A percentile compares a stretch with the other conserved stretches of the same genome.
Conservation (phyloP, 2,888 invertebrate species). For the Vesta saturnalis region DNA sequence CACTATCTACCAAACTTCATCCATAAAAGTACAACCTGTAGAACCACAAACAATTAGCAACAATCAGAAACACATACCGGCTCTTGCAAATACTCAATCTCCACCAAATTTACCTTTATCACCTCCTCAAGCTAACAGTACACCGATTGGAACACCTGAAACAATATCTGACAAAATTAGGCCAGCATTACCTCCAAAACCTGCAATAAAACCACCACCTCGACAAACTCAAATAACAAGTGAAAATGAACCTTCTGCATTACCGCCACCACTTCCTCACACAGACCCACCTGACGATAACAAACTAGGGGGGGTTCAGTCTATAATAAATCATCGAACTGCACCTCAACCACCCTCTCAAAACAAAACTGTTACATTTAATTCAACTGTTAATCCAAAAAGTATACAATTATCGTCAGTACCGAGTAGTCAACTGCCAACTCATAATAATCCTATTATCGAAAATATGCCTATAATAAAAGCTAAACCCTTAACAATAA, state of each 20-base stretch:
- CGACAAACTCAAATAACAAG: constrained; percentile 59
- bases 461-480: constrained; percentile 71
- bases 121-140: constrained; percentile 71
- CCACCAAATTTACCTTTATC: constrained; percentile 59
- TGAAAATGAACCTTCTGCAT: constrained; percentile 35
- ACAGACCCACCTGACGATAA: constrained; percentile 56
- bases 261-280: constrained; percentile 66
- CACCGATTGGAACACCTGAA: constrained; percentile 67
- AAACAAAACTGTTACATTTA: constrained; percentile 26
- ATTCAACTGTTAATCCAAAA: constrained; percentile 21
- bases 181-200: constrained; percentile 87
- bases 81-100: constrained; percentile 44
- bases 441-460: constrained; percentile 46
- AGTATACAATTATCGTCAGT: too few relatives aligned
- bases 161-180: constrained; percentile 70
- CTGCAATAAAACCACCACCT: constrained; percentile 72
- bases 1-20: constrained; percentile 82
- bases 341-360: constrained; percentile 37
- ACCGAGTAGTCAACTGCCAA: neutral
- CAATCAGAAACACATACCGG: constrained; percentile 57
- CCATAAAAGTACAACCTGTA: constrained; percentile 82
- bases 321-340: constrained; percentile 21
- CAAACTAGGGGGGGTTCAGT: constrained; percentile 37
- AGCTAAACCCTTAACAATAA: constrained; percentile 84
- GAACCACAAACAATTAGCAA: constrained; percentile 76